These are phyloP conservation scores for Synergus umbraculus DNA, from an alignment of 2,888 invertebrate genomes.

Conservation along the genomic window DNA sequence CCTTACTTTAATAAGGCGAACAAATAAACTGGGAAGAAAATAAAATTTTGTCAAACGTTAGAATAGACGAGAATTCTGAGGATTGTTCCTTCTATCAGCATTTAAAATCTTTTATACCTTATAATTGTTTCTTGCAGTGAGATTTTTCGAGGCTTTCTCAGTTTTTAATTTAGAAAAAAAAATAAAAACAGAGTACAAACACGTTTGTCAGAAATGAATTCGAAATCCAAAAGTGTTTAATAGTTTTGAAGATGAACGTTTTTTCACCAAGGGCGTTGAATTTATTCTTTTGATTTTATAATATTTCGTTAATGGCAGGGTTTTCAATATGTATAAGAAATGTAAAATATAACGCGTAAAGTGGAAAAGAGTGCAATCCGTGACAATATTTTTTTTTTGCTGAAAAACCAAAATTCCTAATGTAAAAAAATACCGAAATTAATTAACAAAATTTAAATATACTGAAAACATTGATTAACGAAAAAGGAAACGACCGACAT, in stretches of 20 bases:
- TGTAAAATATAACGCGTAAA: not conserved
- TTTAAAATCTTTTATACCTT: not conserved
- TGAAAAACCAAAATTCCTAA: no score
- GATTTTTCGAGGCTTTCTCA: not conserved
- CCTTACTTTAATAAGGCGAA: not conserved
- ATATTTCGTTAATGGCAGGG: not conserved
- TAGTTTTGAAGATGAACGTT: not conserved
- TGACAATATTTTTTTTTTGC: no score
- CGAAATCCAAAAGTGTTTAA: not conserved
- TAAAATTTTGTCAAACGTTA: not conserved
- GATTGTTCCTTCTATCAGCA: not conserved
- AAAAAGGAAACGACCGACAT: no score
- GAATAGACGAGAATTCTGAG: not conserved
- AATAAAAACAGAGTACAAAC: not conserved
- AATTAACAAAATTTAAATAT: no score
- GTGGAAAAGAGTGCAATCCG: not conserved
- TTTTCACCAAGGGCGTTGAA: conserved; percentile 34
- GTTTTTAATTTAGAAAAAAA: not conserved
- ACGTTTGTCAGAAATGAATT: not conserved
- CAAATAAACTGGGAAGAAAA: not conserved
- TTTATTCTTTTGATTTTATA: not conserved
- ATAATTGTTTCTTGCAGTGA: not conserved
- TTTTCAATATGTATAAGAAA: not conserved
- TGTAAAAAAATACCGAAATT: no score
- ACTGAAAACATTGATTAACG: no score